These are phyloP conservation scores for Mixornis gularis DNA, from an alignment of 2,113 vertebrate species.

Conservation along the genomic window DNA sequence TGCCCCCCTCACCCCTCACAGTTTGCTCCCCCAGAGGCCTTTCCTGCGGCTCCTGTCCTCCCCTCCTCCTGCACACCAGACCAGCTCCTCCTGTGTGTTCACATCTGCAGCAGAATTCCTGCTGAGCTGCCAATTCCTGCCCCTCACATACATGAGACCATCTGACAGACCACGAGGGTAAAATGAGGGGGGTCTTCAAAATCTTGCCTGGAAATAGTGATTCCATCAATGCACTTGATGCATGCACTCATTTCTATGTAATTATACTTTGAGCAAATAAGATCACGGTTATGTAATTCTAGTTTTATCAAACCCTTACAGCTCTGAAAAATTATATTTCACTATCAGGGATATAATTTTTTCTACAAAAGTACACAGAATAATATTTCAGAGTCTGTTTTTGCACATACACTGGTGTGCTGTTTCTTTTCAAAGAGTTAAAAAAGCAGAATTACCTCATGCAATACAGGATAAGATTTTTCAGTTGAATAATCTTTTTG, in stretches of 20 bases:
- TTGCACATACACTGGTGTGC: background rate
- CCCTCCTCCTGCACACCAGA: background rate
- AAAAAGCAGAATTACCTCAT: background rate
- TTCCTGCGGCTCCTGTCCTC: background rate
- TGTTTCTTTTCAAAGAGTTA: background rate
- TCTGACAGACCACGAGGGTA: background rate
- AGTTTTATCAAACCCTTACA: background rate
- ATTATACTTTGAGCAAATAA: background rate
- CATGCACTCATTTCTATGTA: background rate
- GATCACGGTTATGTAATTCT: background rate
- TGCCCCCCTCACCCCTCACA: fast-evolving
- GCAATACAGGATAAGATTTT: background rate
- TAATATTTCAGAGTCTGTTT: background rate
- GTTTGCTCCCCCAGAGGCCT: background rate
- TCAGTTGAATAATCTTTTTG: background rate
- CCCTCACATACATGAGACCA: background rate
- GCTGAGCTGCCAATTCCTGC: background rate
- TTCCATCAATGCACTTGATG: background rate
- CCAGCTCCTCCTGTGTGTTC: background rate
- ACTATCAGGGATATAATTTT: background rate
- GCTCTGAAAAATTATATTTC: background rate
- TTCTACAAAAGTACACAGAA: background rate
- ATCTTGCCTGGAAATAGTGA: background rate
- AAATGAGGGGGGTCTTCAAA: background rate
- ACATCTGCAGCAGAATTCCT: background rate